Percentiles rank a stretch among this genome's conserved stretches.
These are phyloP conservation scores for Sebastes kiyomatsui DNA, from an alignment of 2,797 vertebrate species.

Conservation along the genomic window DNA sequence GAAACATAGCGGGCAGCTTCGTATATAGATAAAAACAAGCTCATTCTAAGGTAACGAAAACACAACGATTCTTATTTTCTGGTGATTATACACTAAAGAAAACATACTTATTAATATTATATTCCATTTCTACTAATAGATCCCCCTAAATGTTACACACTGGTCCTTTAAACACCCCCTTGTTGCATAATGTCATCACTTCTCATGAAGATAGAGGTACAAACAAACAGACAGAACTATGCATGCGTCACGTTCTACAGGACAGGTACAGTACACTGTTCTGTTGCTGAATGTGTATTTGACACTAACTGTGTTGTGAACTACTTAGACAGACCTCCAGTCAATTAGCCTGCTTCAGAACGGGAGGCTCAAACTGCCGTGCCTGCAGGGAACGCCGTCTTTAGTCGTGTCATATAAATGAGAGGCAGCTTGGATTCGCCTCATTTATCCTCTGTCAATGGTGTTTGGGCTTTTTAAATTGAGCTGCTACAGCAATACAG, in stretches of 20 bases:
- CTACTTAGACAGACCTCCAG: slow-evolving; percentile 17
- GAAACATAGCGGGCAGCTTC: too few species aligned
- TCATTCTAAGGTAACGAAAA: too few species aligned
- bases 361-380: slow-evolving; percentile 17
- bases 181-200: neutral
- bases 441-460: slow-evolving; percentile 47
- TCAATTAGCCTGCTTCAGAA: slow-evolving; percentile 26
- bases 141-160: too few species aligned
- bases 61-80: too few species aligned
- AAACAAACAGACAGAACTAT: neutral
- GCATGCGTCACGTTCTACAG: neutral
- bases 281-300: slow-evolving; percentile 3
- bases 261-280: neutral
- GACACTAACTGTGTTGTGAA: slow-evolving; percentile 7
- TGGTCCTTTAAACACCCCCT: neutral
- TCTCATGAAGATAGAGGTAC: neutral
- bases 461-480: slow-evolving; percentile 28
- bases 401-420: slow-evolving; percentile 34
- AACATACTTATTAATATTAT: too few species aligned
- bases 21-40: too few species aligned
- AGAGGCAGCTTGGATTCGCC: slow-evolving; percentile 33
- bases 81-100: too few species aligned
- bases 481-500: slow-evolving; percentile 20
- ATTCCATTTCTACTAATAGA: too few species aligned
- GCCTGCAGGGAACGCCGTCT: slow-evolving; percentile 28